Percentiles rank a stretch among this genome's conserved stretches.
Evolutionary conservation across 2,797 vertebrate species (phyloP).

Genomic region (Myotis daubentonii): DNA sequence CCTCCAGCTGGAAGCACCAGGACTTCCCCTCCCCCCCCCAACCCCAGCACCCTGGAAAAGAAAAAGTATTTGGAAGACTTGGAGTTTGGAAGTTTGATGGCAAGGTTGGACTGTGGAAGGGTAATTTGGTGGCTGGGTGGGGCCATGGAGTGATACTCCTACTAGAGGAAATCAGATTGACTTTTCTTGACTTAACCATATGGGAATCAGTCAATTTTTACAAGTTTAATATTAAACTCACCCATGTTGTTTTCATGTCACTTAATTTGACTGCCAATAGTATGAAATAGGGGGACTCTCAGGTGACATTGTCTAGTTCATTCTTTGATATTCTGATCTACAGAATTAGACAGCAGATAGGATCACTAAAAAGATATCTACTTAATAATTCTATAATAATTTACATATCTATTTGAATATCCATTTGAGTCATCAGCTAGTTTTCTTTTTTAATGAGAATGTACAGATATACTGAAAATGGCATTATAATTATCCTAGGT

Average conservation of each 20-base stretch:
- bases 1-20: too few relatives aligned
- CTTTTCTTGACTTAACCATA: neutral
- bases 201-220: neutral
- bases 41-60: neutral
- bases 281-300: neutral
- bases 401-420: neutral
- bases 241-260: neutral
- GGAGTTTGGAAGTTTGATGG: too few relatives aligned
- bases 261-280: neutral
- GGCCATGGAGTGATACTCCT: too few relatives aligned
- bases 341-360: neutral
- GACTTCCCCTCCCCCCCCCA: too few relatives aligned
- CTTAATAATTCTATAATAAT: neutral
- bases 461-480: neutral
- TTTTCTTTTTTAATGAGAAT: neutral
- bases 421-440: neutral
- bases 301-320: neutral
- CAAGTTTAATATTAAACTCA: neutral
- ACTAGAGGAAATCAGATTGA: neutral
- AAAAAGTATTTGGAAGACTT: neutral
- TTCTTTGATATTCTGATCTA: neutral
- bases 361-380: neutral
- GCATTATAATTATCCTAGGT: neutral
- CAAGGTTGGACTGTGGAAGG: neutral
- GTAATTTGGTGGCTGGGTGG: neutral